phyloP scores from a whole-genome alignment of 30 jellyfish, hydroid and myxozoan genomes.

The Aurelia aurita complex sp. Pacific region DNA sequence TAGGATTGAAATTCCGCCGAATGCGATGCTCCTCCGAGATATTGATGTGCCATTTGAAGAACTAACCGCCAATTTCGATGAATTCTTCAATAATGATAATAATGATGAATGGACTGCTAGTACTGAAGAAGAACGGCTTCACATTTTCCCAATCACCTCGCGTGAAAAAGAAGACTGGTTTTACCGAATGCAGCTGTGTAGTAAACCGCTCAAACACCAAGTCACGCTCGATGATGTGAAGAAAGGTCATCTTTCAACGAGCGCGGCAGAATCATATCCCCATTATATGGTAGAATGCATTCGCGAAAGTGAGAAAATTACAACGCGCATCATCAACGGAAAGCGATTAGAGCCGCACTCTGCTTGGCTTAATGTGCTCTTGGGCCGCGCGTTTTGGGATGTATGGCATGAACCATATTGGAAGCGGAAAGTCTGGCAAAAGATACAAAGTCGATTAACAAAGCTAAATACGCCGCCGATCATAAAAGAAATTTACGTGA shows the following conservation, averaged over 20 bases:
- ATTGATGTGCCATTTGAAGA: slow-evolving; percentile 84
- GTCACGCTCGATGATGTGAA: slow-evolving; percentile 55
- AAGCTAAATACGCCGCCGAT: slow-evolving; percentile 97
- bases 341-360: slow-evolving; percentile 90
- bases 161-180: slow-evolving; percentile 99
- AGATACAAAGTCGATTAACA: slow-evolving; percentile 86
- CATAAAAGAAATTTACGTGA: slow-evolving; percentile 78
- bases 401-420: slow-evolving; percentile 98
- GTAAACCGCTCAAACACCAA: slow-evolving; percentile 89
- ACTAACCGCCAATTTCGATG: slow-evolving; percentile 66
- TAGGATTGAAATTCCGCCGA: slow-evolving; percentile 74
- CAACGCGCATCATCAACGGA: slow-evolving; percentile 82
- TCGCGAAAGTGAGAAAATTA: slow-evolving; percentile 85
- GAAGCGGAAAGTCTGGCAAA: slow-evolving; percentile 90
- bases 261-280: slow-evolving; percentile 86
- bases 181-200: slow-evolving; percentile 95
- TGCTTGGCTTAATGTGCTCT: slow-evolving; percentile 90
- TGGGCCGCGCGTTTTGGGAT: slow-evolving; percentile 99
- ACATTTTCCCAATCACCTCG: slow-evolving; percentile 85
- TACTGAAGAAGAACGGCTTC: slow-evolving; percentile 63
- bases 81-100: slow-evolving; percentile 18
- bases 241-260: slow-evolving; percentile 47
- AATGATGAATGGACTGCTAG: slow-evolving; percentile 44
- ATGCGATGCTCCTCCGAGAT: slow-evolving; percentile 73
- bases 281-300: slow-evolving; percentile 89